Percentiles rank a stretch among this genome's conserved stretches.
Evolutionary conservation across 2,888 invertebrate species (phyloP).

Genomic region (Siphlonurus alternatus): DNA sequence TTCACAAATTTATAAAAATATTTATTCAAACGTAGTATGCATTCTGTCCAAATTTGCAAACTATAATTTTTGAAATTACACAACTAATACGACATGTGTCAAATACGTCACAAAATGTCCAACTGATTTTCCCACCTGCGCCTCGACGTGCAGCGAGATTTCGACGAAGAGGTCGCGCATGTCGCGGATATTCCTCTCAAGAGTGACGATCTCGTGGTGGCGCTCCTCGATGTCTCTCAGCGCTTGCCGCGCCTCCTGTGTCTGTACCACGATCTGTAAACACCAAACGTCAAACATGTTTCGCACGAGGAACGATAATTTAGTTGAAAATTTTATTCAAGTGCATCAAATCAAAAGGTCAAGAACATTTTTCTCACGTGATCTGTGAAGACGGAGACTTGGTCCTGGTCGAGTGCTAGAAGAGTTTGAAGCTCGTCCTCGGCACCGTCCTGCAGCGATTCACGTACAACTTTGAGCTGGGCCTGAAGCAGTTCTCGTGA

Average conservation of each 20-base stretch:
- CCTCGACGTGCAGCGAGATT: constrained; percentile 63
- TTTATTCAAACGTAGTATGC: too few relatives aligned
- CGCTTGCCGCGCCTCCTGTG: constrained; percentile 52
- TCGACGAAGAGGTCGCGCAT: constrained; percentile 68
- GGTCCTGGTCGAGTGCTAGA: neutral
- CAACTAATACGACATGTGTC: too few relatives aligned
- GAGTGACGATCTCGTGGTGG: constrained; percentile 61
- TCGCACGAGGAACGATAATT: too few relatives aligned
- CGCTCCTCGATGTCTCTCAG: constrained; percentile 66
- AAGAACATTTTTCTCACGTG: constrained; percentile 19
- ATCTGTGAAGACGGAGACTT: constrained; percentile 17
- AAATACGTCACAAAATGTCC: too few relatives aligned
- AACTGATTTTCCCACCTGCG: constrained; percentile 45
- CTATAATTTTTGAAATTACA: too few relatives aligned
- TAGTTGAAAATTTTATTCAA: too few relatives aligned
- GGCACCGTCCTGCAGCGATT: neutral
- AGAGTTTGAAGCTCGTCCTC: neutral
- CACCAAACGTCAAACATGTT: neutral
- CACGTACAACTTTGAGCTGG: neutral
- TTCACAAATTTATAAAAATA: too few relatives aligned
- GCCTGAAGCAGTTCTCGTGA: neutral
- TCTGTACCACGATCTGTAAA: constrained; percentile 57
- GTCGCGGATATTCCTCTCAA: constrained; percentile 62
- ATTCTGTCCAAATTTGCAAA: too few relatives aligned
- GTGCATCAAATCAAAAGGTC: too few relatives aligned